phyloP scores from a whole-genome alignment of 1,140 invertebrate species.

The Bombus pascuorum region DNA sequence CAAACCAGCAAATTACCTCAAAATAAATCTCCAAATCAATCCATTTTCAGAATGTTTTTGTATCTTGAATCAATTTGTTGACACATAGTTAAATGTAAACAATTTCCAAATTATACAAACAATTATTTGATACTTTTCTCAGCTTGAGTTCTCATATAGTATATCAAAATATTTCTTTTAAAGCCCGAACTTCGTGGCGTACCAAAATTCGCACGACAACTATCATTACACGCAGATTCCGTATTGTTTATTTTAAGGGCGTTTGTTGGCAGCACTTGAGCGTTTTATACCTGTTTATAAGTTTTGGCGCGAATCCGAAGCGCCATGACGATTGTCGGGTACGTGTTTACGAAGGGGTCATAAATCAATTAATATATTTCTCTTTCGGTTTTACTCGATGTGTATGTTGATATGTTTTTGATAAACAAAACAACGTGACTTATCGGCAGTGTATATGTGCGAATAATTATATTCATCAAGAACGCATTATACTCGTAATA shows the following conservation, averaged over 20 bases:
- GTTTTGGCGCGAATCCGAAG: constrained; percentile 39
- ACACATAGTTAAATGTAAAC: background rate
- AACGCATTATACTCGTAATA: background rate
- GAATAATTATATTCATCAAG: background rate
- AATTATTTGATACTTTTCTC: too few species aligned
- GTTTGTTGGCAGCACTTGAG: constrained; percentile 24
- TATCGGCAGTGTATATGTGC: background rate
- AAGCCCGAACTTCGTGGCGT: background rate
- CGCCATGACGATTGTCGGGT: background rate
- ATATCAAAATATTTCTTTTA: background rate
- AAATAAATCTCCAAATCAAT: background rate
- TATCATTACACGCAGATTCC: constrained; percentile 24
- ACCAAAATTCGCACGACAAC: constrained; percentile 18
- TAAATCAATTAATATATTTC: constrained; percentile 29
- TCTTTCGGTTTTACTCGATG: background rate
- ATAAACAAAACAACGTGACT: background rate
- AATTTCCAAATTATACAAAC: background rate
- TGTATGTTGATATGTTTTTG: background rate
- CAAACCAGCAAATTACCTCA: background rate
- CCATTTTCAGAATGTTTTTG: background rate
- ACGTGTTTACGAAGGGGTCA: background rate
- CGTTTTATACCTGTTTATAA: constrained; percentile 38
- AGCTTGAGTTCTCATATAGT: background rate
- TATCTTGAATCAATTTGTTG: background rate
- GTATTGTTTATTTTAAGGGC: constrained; percentile 33